Evolutionary conservation across 2,888 invertebrate species (phyloP).

Genomic region (Drosophila borealis): DNA sequence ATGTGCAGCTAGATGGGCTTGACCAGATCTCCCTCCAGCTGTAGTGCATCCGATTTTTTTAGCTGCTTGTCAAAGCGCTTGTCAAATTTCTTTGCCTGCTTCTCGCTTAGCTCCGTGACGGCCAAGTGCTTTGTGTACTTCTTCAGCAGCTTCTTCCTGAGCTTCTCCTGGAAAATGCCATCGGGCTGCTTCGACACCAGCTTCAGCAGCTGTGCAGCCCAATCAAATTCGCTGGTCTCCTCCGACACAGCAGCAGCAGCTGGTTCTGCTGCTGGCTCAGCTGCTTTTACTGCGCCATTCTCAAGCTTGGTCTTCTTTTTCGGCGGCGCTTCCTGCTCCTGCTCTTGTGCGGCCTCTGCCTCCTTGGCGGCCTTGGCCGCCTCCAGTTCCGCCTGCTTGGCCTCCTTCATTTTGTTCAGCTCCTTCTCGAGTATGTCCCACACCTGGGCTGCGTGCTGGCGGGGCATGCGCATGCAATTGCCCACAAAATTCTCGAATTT

Average conservation of each 20-base stretch:
- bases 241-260: conserved; percentile 15
- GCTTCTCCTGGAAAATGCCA: conserved; percentile 89
- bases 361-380: conserved; percentile 47
- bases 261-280: neutral
- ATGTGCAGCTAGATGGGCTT: conserved; percentile 45
- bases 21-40: conserved; percentile 88
- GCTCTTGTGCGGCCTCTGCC: neutral
- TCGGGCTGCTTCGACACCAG: conserved; percentile 83
- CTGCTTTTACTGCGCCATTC: conserved; percentile 12
- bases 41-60: conserved; percentile 87
- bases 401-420: conserved; percentile 84
- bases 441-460: conserved; percentile 89
- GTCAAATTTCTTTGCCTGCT: conserved; percentile 87
- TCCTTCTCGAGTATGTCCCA: conserved; percentile 87
- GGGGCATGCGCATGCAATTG: conserved; percentile 87
- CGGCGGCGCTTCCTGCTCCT: conserved; percentile 33
- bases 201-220: conserved; percentile 66
- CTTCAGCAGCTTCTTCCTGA: conserved; percentile 91
- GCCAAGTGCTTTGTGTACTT: conserved; percentile 86
- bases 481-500: conserved; percentile 93
- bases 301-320: conserved; percentile 59
- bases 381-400: conserved; percentile 62
- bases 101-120: conserved; percentile 84
- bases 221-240: conserved; percentile 67
- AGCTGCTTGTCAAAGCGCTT: conserved; percentile 91